Evolutionary conservation across 2,888 invertebrate species (phyloP), one percentile per base, ranked within the genome.

Genomic region (Synergus umbraculus): DNA sequence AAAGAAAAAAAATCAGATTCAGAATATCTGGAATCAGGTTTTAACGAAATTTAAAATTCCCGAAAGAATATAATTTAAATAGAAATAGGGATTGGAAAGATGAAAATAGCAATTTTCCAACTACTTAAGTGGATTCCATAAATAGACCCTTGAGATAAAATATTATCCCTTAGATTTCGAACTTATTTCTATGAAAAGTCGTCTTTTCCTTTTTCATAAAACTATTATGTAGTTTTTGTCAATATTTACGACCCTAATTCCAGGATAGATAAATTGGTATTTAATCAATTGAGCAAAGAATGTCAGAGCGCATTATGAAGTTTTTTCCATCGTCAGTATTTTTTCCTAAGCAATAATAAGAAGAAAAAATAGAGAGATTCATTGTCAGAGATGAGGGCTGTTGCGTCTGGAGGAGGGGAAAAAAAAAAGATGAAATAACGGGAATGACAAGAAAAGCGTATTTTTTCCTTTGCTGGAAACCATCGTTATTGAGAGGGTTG

Each of bases 241-340:
- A 73, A 37, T 73, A 73, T 58, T 54, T 73, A 37, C n/a, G 37
- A 73, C 37, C n/a, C 49, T 10, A 10, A 73, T 73, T 49, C 13
- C 22, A 3, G 54, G 10, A 73, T n/a, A 54, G 4, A 73, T 12
- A 41, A 73, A 41, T 29, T 54, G 37, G 29, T 54, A 37, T 73
- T 73, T 73, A 73, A 54, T 54, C 73, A 73, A 54, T 41, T n/a
- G n/a, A 54, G 54, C 54, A 73, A 54, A 69, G n/a, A 29, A 73
- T n/a, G 37, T 8, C 29, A 73, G 37, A 54, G 37, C 41, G 37
- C 54, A 73, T 73, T 54, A 73, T 54, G 73, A 73, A 73, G 54
- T 73, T 73, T 73, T 37, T 58, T n/a, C 37, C 12, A 54, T 73
- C 37, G 37, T 10, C 37, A 18, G 37, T 54, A 49, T 69, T n/a